A percentile compares a stretch with the other conserved stretches of the same genome.
phyloP scores from a whole-genome alignment of 2,888 invertebrate species.

The Idaea biselata region DNA sequence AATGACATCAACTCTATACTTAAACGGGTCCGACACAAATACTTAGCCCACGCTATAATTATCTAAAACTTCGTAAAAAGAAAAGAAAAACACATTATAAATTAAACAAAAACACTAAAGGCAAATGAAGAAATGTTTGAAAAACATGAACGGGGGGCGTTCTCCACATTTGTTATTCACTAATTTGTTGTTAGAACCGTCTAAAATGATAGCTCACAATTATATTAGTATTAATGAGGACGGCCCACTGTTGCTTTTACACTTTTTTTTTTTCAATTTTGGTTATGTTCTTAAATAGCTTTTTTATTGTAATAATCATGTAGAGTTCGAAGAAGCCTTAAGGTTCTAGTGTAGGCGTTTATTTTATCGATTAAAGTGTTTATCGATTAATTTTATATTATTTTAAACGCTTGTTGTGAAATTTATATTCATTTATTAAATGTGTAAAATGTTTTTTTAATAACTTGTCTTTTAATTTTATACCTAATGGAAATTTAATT shows the following conservation, averaged over 20 bases:
- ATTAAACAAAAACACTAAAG: slow-evolving; percentile 51
- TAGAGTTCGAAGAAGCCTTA: neutral
- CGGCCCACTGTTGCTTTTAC: slow-evolving; percentile 55
- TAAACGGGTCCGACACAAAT: slow-evolving; percentile 5
- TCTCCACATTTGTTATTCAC: slow-evolving; percentile 73
- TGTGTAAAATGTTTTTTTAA: too few relatives aligned
- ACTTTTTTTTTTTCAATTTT: slow-evolving; percentile 34
- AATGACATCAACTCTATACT: neutral
- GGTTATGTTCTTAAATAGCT: slow-evolving; percentile 1
- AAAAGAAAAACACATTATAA: slow-evolving; percentile 43
- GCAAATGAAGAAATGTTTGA: slow-evolving; percentile 71
- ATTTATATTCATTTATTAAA: neutral
- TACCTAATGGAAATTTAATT: too few relatives aligned
- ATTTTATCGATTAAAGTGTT: neutral
- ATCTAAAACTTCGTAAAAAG: slow-evolving; percentile 51
- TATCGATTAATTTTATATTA: neutral
- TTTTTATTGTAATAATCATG: neutral
- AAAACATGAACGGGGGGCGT: slow-evolving; percentile 64
- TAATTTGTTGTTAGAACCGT: slow-evolving; percentile 76
- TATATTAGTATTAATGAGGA: slow-evolving; percentile 76
- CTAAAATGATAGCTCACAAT: slow-evolving; percentile 73
- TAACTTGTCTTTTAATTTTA: too few relatives aligned
- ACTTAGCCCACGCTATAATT: slow-evolving; percentile 51
- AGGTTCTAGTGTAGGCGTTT: neutral
- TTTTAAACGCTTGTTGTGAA: neutral